These are phyloP conservation scores for Phenganax marumi DNA, from an alignment of 92 coral and sea anemone genomes.

Conservation along the genomic window DNA sequence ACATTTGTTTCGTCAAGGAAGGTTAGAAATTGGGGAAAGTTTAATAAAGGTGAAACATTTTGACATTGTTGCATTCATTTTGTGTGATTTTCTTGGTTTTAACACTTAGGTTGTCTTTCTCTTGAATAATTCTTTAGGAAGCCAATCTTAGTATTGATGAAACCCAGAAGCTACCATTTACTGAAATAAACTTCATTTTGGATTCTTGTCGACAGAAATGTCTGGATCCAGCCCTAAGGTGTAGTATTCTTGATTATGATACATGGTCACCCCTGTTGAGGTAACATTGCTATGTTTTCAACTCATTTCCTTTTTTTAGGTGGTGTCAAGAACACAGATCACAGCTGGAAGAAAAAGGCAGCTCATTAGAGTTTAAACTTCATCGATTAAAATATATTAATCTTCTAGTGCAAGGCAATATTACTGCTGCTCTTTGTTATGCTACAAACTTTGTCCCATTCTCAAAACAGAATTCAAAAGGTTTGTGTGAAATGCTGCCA, in stretches of 20 bases:
- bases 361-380: slow-evolving; percentile 89
- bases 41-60: slow-evolving; percentile 65
- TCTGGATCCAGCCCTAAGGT: slow-evolving; percentile 91
- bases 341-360: slow-evolving; percentile 77
- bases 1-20: slow-evolving; percentile 90
- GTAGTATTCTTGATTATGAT: not conserved
- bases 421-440: slow-evolving; percentile 75
- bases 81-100: not conserved
- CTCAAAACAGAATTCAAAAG: slow-evolving; percentile 85
- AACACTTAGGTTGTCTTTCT: not conserved
- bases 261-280: not conserved
- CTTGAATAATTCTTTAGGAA: slow-evolving; percentile 53
- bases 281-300: not conserved
- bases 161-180: slow-evolving; percentile 83
- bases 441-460: slow-evolving; percentile 80
- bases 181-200: slow-evolving; percentile 85
- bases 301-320: slow-evolving; percentile 28
- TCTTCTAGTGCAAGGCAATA: slow-evolving; percentile 72
- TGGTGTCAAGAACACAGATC: slow-evolving; percentile 84
- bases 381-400: slow-evolving; percentile 85
- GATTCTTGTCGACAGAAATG: slow-evolving; percentile 83
- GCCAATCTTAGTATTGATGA: slow-evolving; percentile 78
- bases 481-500: slow-evolving; percentile 33
- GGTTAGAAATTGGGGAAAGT: slow-evolving; percentile 89
- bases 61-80: not conserved